These are phyloP conservation scores for Drosophila algonquin DNA, from an alignment of 2,888 invertebrate genomes.

Conservation along the genomic window DNA sequence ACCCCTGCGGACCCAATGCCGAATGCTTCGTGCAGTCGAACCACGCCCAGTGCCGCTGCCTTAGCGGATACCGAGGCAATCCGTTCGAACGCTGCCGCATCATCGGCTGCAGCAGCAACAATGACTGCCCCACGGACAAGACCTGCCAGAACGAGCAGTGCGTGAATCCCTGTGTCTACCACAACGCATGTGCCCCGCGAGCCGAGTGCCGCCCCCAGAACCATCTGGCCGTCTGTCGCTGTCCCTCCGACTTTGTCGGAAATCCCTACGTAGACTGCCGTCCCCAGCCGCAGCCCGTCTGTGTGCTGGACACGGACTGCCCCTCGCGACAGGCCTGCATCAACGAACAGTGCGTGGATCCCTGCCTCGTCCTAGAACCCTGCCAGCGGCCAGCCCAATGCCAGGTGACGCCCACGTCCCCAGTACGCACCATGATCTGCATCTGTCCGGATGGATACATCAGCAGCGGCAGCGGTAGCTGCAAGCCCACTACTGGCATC, in stretches of 20 bases:
- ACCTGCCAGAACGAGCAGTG: constrained; percentile 94
- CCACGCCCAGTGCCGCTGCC: constrained; percentile 91
- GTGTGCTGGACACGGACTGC: constrained; percentile 92
- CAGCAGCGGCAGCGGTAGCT: constrained; percentile 92
- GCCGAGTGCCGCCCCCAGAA: constrained; percentile 92
- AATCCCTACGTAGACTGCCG: constrained; percentile 93
- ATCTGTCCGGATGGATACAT: constrained; percentile 95
- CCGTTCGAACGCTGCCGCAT: constrained; percentile 90
- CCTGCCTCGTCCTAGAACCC: constrained; percentile 91
- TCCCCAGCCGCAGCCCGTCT: constrained; percentile 89
- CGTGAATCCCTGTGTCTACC: constrained; percentile 91
- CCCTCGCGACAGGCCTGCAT: constrained; percentile 92
- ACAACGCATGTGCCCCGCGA: constrained; percentile 90
- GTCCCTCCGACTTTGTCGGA: constrained; percentile 90
- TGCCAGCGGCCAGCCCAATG: constrained; percentile 92
- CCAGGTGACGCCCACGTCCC: constrained; percentile 91
- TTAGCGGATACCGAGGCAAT: constrained; percentile 92
- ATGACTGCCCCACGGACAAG: constrained; percentile 93
- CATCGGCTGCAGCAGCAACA: constrained; percentile 93
- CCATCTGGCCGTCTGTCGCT: constrained; percentile 93
- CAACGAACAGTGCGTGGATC: constrained; percentile 92
- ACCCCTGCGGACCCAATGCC: constrained; percentile 92
- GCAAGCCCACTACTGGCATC: constrained; percentile 89
- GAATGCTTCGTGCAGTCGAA: constrained; percentile 91
- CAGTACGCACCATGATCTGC: constrained; percentile 95